Base-by-base conservation (phyloP, 2,888 invertebrate species). In the Zootermopsis nevadensis region DNA sequence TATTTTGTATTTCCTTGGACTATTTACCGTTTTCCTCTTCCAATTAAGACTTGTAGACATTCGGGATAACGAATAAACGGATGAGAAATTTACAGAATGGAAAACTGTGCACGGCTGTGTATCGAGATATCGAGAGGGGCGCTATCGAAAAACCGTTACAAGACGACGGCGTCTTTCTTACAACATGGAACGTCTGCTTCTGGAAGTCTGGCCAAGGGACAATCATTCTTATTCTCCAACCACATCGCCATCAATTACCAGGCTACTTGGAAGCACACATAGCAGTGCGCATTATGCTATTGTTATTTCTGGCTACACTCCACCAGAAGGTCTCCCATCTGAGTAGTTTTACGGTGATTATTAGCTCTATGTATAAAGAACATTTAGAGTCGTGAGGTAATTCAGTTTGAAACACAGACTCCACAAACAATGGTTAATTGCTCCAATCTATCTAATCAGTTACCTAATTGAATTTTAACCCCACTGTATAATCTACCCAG, bases 231-330 rank as follows among this genome's bases (percentile, higher is more conserved):
- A 2, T 30, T 30, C 1, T 33, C 33, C 31, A 8, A 22, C 22
- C 33, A 10, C 33, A 31, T 22, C 69, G 22, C 69, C 19, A 31
- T 8, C 15, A 31, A 31, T 31, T 15, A 24, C 69, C 2, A 15
- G 8, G 69, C 33, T 2, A 69, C 3, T 69, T 69, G 69, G 69
- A 69, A 69, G 69, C 27, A 8, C 6, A 69, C 33, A 33, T 15
- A 1, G 24, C 6, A 24, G 4, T 0, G 15, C 22, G 31, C 19
- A 27, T 19, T 30, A 19, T 27, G 30, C 31, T 67, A 60, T 67
- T 67, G 30, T 69, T 33, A 69, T 69, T 67, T 69, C 69, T 69
- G 69, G 69, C 69, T 12, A 15, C 15, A 27, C 33, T 69, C 69
- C 69, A 69, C 69, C 12, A 33, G 69, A 27, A 27, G 27, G 66